Percentiles rank a stretch among this genome's conserved stretches.
These are phyloP conservation scores for Eumerus sabulonum DNA, from an alignment of 2,888 invertebrate genomes.

Conservation along the genomic window DNA sequence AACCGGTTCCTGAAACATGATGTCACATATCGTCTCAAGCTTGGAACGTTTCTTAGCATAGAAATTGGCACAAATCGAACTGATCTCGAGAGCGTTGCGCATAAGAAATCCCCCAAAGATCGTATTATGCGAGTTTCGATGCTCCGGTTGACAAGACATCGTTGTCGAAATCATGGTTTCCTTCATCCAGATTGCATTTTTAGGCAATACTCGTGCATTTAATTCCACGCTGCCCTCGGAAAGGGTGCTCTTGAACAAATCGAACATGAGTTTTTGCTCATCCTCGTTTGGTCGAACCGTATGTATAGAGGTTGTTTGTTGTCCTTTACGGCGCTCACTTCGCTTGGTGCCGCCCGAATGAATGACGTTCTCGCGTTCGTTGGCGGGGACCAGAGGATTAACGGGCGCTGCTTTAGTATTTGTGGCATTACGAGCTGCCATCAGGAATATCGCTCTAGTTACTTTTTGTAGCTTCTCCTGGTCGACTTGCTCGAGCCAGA, in stretches of 20 bases:
- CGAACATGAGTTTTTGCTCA: slow-evolving; percentile 85
- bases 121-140: slow-evolving; percentile 87
- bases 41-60: slow-evolving; percentile 82
- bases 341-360: slow-evolving; percentile 81
- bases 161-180: slow-evolving; percentile 82
- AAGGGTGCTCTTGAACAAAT: slow-evolving; percentile 83
- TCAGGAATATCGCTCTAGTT: slow-evolving; percentile 84
- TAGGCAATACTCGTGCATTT: slow-evolving; percentile 80
- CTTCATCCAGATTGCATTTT: slow-evolving; percentile 84
- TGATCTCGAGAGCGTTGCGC: slow-evolving; percentile 87
- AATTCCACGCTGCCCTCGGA: slow-evolving; percentile 80
- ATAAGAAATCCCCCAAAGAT: slow-evolving; percentile 90
- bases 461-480: slow-evolving; percentile 80
- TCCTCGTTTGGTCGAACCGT: slow-evolving; percentile 83
- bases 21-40: slow-evolving; percentile 84
- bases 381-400: slow-evolving; percentile 81
- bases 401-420: slow-evolving; percentile 81
- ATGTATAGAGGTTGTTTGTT: slow-evolving; percentile 81
- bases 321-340: slow-evolving; percentile 79
- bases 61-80: slow-evolving; percentile 83
- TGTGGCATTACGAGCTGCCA: slow-evolving; percentile 85
- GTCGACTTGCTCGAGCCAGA: slow-evolving; percentile 84
- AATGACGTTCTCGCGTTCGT: slow-evolving; percentile 82
- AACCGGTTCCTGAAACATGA: slow-evolving; percentile 85
- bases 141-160: slow-evolving; percentile 82